Base-by-base conservation (phyloP, 1,140 invertebrate genomes). In the Drosophila ambigua region DNA sequence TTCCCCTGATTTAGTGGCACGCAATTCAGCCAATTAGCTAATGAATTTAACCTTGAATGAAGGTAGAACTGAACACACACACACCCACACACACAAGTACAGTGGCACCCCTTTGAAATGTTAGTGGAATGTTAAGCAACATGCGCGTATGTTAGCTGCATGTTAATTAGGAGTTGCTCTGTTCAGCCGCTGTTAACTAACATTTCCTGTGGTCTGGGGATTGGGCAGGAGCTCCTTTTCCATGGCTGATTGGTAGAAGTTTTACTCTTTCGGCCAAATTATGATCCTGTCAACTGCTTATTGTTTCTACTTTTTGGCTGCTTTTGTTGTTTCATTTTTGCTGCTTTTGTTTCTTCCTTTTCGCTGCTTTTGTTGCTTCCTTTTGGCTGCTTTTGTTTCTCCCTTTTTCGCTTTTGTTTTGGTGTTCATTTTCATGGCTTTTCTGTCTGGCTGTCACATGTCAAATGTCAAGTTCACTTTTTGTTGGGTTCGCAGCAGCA, bases 361-460 rank as follows among this genome's bases (percentile, higher is more conserved):
- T 13, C 2, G 2, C 31, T 9, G 8, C 31, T 9, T 31, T 31
- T 31, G 3, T 9, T 31, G 0, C 31, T 3, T 26, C 35, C 39
- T 44, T 59, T 43, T 28, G 0, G 26, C 26, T 58, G 8, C 8
- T 2, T 55, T 9, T 55, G 23, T 55, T 43, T 46, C 11, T 13
- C 13, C 6, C 35, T 31, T 48, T 69, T 6, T 6, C 43, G 53
- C 49, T 67, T 23, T 58, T 51, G 62, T 57, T 74, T 67, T 49
- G 49, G 35, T 68, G 31, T 77, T 73, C 63, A 54, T 66, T 76
- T 84, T 67, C 31, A 35, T 35, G 31, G 11, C 11, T 39, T 60
- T 77, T 31, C 85, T 73, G 81, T 85, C 81, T 85, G 73, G 73
- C 72, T 84, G 79, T 85, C 72, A 81, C 81, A 81, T 81, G 73